phyloP scores from a whole-genome alignment of 1,140 invertebrate species.

The Subanguina moxae region DNA sequence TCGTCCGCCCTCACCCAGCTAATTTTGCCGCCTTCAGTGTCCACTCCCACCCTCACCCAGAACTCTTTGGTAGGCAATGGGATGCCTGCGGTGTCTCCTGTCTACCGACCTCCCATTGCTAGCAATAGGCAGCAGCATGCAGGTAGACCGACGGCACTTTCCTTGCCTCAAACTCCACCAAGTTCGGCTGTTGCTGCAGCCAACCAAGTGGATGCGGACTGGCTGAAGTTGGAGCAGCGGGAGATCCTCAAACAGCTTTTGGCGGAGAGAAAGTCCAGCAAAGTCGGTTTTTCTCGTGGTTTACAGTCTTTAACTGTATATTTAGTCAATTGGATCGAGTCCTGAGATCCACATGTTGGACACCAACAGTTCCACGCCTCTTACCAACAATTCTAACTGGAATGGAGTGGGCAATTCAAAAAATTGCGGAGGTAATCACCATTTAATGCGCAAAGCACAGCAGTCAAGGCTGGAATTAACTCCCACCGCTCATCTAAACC shows the following conservation, averaged over 20 bases:
- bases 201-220: conserved; percentile 16
- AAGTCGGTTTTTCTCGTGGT: conserved; percentile 1
- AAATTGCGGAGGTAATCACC: neutral
- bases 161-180: neutral
- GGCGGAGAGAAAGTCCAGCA: conserved; percentile 19
- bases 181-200: neutral
- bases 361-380: conserved; percentile 21
- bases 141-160: neutral
- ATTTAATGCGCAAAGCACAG: neutral
- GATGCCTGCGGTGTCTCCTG: neutral
- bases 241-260: conserved; percentile 36
- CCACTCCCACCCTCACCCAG: neutral
- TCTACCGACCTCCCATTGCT: neutral
- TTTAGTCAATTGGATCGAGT: conserved; percentile 45
- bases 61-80: neutral
- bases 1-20: neutral
- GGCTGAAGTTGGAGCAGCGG: conserved; percentile 23
- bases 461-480: neutral
- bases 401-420: conserved; percentile 6
- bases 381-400: neutral
- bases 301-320: neutral
- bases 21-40: neutral
- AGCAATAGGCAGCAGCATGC: neutral
- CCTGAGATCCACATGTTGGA: conserved; percentile 50
- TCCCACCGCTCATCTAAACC: neutral